Conservation (phyloP, 2,113 vertebrate species). For the Hydropotes inermis region DNA sequence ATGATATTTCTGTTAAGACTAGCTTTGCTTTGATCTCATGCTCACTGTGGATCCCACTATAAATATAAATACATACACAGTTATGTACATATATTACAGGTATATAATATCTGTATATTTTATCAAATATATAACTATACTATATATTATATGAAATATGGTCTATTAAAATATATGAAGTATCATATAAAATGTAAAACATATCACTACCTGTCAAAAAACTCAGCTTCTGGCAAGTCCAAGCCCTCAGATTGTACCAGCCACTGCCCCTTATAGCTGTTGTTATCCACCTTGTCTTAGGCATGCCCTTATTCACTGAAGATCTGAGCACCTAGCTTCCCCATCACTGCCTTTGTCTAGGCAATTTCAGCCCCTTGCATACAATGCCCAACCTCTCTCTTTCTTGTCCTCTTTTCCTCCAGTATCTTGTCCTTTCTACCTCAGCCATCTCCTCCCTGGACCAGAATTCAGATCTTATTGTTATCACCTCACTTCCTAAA, state of each 20-base stretch:
- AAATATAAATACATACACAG: neutral
- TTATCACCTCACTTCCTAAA: neutral
- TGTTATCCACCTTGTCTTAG: neutral
- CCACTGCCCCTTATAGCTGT: neutral
- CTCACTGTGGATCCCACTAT: neutral
- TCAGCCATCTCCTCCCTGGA: neutral
- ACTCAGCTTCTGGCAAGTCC: neutral
- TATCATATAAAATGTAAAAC: neutral
- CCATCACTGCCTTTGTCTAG: neutral
- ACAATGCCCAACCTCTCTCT: neutral
- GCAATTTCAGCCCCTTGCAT: neutral
- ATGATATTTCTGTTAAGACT: neutral
- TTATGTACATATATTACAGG: neutral
- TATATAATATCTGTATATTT: neutral
- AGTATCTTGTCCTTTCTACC: neutral
- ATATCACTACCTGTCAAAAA: neutral
- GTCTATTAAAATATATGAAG: neutral
- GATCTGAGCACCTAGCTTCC: neutral
- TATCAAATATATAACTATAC: neutral
- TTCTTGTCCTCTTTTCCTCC: neutral
- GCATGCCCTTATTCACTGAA: neutral
- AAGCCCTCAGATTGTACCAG: neutral
- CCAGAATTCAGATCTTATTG: neutral
- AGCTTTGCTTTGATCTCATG: neutral
- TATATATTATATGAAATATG: neutral